Percentiles rank a stretch among this genome's conserved stretches.
Evolutionary conservation across 2,888 invertebrate genomes (phyloP).

Genomic region (Mystacides longicornis): DNA sequence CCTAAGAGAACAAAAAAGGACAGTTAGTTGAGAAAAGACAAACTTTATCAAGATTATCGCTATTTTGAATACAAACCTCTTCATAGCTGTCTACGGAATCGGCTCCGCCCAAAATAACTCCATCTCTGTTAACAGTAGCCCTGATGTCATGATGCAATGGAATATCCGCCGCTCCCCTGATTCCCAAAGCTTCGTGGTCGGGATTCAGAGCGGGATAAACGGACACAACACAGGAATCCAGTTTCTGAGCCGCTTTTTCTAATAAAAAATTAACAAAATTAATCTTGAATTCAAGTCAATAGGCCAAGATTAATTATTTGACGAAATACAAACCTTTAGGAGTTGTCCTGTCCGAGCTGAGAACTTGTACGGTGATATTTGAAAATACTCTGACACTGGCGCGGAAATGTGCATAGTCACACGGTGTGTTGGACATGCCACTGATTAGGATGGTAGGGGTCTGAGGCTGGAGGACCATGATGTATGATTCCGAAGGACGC

Average conservation of each 20-base stretch:
- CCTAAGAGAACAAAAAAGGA: conserved; percentile 33
- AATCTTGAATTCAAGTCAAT: not conserved
- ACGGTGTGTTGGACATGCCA: conserved; percentile 74
- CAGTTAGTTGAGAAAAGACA: not conserved
- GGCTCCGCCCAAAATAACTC: conserved; percentile 72
- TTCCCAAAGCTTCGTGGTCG: conserved; percentile 83
- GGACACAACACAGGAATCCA: conserved; percentile 90
- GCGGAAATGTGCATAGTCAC: conserved; percentile 79
- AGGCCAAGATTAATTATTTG: not conserved
- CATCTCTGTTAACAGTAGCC: conserved; percentile 85
- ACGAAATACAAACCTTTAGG: conserved; percentile 20
- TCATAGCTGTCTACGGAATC: conserved; percentile 74
- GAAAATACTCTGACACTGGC: conserved; percentile 84
- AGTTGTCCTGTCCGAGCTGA: conserved; percentile 30
- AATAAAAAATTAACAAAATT: conserved; percentile 1
- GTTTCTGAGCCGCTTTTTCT: conserved; percentile 46
- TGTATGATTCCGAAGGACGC: conserved; percentile 72
- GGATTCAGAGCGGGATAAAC: conserved; percentile 94
- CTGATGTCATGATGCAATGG: conserved; percentile 68
- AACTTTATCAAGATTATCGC: not conserved
- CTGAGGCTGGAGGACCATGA: conserved; percentile 81
- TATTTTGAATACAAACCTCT: conserved; percentile 47
- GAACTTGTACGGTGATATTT: conserved; percentile 68
- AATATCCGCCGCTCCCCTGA: conserved; percentile 61
- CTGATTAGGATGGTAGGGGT: conserved; percentile 77